A percentile compares a stretch with the other conserved stretches of the same genome.
These are phyloP conservation scores for Leucoma salicis DNA, from an alignment of 2,888 invertebrate species.

Conservation along the genomic window DNA sequence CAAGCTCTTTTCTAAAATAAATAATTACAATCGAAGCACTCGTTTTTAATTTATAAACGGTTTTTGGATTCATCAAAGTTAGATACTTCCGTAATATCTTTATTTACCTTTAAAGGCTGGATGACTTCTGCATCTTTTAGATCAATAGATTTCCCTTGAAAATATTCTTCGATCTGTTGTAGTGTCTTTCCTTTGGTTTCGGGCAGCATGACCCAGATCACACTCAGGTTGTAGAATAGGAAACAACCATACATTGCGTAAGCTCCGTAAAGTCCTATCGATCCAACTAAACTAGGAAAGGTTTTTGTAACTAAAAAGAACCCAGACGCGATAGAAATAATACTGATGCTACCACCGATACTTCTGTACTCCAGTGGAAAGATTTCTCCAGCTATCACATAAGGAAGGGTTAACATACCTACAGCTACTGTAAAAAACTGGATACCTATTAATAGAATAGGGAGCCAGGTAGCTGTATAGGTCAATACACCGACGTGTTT, in stretches of 20 bases:
- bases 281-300: slow-evolving; percentile 72
- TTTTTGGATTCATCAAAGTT: slow-evolving; percentile 7
- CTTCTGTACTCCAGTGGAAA: slow-evolving; percentile 82
- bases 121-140: slow-evolving; percentile 35
- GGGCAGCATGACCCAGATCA: slow-evolving; percentile 80
- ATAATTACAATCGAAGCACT: too few relatives aligned
- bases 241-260: slow-evolving; percentile 79
- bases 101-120: slow-evolving; percentile 21
- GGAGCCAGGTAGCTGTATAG: slow-evolving; percentile 55
- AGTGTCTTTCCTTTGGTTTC: slow-evolving; percentile 85
- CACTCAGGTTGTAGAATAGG: slow-evolving; percentile 66
- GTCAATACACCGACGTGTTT: slow-evolving; percentile 34
- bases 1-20: too few relatives aligned
- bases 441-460: slow-evolving; percentile 65
- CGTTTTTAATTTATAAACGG: slow-evolving; percentile 8
- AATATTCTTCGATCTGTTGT: slow-evolving; percentile 83
- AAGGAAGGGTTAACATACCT: slow-evolving; percentile 83
- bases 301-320: slow-evolving; percentile 83
- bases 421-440: slow-evolving; percentile 77
- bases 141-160: slow-evolving; percentile 44
- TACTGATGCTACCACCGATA: slow-evolving; percentile 81
- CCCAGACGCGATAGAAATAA: slow-evolving; percentile 75
- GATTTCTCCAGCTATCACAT: slow-evolving; percentile 85
- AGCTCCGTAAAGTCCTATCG: slow-evolving; percentile 71
- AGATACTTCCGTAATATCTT: slow-evolving; percentile 17